Base-by-base conservation (phyloP, 2,113 vertebrate genomes). In the zebrafish (Danio rerio) region DNA sequence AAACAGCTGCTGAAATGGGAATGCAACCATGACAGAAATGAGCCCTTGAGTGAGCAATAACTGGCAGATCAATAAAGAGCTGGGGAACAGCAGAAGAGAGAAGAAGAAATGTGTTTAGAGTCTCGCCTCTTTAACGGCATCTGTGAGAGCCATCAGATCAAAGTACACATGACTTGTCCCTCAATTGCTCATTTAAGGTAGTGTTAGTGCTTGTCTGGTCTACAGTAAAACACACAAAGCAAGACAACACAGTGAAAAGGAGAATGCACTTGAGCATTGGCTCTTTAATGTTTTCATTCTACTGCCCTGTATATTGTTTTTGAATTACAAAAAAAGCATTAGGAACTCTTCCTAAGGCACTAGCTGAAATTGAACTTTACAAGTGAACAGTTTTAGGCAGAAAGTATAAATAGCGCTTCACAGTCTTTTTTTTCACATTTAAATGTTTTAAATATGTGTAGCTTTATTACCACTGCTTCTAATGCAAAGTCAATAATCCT, bases 21-120 rank as follows among this genome's bases (percentile, higher is more conserved):
- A 83, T 31, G 43, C 81, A 78, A 78, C 78, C 78, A 62, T 85
- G 68, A 82, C 47, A 84, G 59, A 86, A 81, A 78, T 78, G 81
- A 85, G 81, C 40, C 42, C 68, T 61, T 47, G 63, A 69, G 75
- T 43, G 31, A 86, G 81, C 83, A 89, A 86, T 86, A 88, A 87
- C 83, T 72, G 59, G 76, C 81, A 83, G 83, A 85, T 87, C 90
- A 88, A 88, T 88, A 83, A 59, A 59, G 49, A 85, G 84, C 69
- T 78, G 74, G 45, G 62, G 70, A 74, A 50, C 18, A 72, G 58
- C 31, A 31, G 62, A 80, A 76, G 82, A 65, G 59, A 76, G 74
- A 81, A 76, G 10, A 21, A 58, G 74, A 83, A 78, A 47, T 43
- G 15, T 82, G 7, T 83, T 69, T 72, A 61, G 31, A 59, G 10